Conservation (phyloP, 2,888 invertebrate genomes). For the Baccha elongata region DNA sequence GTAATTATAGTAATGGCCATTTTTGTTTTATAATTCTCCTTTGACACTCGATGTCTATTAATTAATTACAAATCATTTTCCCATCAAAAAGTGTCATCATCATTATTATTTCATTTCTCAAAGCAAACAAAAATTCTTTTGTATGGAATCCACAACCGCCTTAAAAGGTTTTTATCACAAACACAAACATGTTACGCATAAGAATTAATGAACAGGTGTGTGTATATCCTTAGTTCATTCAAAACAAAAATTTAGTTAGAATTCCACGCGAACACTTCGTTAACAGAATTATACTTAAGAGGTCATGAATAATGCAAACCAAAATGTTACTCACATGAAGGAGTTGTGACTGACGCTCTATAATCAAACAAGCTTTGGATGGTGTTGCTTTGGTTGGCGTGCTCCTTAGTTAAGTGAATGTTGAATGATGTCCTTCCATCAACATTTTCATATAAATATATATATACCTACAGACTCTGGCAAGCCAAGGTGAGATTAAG, state of each 20-base stretch:
- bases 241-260: constrained; percentile 56
- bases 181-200: constrained; percentile 1
- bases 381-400: constrained; percentile 7
- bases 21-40: constrained; percentile 19
- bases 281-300: constrained; percentile 54
- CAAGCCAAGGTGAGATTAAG: constrained; percentile 43
- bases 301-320: constrained; percentile 66
- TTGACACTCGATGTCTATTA: constrained; percentile 54
- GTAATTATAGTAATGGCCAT: constrained; percentile 37
- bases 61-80: constrained; percentile 56
- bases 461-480: too few relatives aligned
- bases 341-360: neutral
- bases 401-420: constrained; percentile 41
- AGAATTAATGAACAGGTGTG: neutral
- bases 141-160: neutral
- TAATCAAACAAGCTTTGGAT: neutral
- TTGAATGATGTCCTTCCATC: constrained; percentile 42
- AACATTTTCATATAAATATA: neutral
- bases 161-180: neutral
- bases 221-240: constrained; percentile 34
- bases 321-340: constrained; percentile 27
- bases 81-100: constrained; percentile 57
- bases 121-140: neutral
- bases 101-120: constrained; percentile 29
- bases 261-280: constrained; percentile 70